These are phyloP conservation scores for Tiphia femorata DNA, from an alignment of 2,888 invertebrate species.

Conservation along the genomic window DNA sequence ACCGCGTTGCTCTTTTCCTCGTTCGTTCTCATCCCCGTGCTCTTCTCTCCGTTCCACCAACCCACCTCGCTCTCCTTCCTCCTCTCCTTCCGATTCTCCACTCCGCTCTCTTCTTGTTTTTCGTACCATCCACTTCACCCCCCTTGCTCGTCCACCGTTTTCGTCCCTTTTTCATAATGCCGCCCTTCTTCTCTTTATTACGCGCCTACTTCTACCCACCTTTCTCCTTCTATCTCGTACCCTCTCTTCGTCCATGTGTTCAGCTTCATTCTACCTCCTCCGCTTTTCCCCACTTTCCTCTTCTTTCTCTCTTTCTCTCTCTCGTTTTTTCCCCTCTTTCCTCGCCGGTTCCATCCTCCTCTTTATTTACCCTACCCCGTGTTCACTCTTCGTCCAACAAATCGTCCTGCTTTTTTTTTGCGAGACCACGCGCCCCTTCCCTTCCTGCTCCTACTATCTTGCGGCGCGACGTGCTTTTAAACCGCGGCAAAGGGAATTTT, in stretches of 20 bases:
- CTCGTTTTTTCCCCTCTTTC: constrained; percentile 4
- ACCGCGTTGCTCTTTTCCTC: background rate
- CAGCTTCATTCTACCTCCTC: background rate
- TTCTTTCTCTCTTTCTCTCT: constrained; percentile 5
- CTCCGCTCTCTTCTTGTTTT: background rate
- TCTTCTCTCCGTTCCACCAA: constrained; percentile 11
- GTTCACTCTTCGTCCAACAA: background rate
- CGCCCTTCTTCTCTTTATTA: background rate
- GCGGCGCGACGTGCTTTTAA: constrained; percentile 12
- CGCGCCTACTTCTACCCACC: too few species aligned
- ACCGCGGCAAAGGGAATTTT: constrained; percentile 21
- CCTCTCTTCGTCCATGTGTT: background rate
- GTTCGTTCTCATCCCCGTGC: background rate
- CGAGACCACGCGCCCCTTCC: too few species aligned
- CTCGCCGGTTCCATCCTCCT: background rate
- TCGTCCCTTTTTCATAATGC: background rate
- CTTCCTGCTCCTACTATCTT: constrained; percentile 5
- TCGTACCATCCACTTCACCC: background rate
- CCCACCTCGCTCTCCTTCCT: background rate
- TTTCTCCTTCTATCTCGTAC: background rate
- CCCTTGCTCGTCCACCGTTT: background rate
- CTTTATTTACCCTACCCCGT: background rate
- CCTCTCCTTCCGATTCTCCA: constrained; percentile 2
- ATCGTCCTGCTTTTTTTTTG: too few species aligned
- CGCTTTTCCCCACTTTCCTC: background rate